phyloP scores from a whole-genome alignment of 53 echinoderm and acorn worm genomes.

The Paelopatides confundens region DNA sequence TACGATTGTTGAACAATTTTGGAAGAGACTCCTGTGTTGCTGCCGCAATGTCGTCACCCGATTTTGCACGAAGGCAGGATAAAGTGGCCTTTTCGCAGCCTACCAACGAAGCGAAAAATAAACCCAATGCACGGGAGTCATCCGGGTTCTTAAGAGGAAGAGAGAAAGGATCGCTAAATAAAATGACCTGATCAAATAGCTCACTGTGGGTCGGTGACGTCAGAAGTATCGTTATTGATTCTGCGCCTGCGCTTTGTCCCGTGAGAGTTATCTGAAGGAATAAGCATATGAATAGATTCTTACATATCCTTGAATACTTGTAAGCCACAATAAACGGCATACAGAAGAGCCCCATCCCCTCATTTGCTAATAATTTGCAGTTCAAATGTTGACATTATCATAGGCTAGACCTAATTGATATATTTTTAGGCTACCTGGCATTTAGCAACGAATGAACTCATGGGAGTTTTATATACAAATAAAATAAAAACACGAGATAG shows the following conservation, averaged over 20 bases:
- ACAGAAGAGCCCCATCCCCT: no score
- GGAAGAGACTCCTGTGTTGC: neutral
- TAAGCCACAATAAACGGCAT: no score
- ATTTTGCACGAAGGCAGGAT: neutral
- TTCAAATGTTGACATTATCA: no score
- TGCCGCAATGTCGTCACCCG: conserved; percentile 17
- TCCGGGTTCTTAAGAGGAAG: conserved; percentile 22
- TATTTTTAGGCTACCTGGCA: no score
- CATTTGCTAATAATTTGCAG: no score
- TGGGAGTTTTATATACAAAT: no score
- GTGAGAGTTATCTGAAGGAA: conserved; percentile 30
- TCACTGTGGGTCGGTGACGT: neutral
- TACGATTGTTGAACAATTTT: neutral
- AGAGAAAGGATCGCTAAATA: conserved; percentile 39
- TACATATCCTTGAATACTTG: no score
- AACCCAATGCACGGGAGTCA: conserved; percentile 12
- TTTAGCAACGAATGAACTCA: no score
- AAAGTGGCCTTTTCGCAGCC: neutral
- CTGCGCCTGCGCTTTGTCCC: conserved; percentile 56
- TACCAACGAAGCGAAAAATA: neutral
- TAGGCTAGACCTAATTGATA: no score
- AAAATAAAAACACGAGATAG: no score
- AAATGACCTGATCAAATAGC: conserved; percentile 21
- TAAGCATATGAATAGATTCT: neutral
- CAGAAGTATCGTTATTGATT: conserved; percentile 40